Conservation (phyloP, 2,888 invertebrate genomes). For the Didymodactylos carnosus region DNA sequence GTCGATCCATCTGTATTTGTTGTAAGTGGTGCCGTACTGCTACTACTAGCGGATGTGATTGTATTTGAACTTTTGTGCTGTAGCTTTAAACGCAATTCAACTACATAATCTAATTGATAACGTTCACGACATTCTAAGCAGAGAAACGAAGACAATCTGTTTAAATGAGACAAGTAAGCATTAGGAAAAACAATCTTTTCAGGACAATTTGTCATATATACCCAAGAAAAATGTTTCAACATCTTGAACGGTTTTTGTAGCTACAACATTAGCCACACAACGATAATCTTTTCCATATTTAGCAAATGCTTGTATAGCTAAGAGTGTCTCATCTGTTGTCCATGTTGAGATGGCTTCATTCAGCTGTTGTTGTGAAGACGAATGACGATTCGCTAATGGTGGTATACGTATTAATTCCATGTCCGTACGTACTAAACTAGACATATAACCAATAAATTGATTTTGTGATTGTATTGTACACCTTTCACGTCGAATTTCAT, state of each 20-base stretch:
- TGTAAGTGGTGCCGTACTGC: no score
- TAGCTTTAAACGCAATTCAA: not conserved
- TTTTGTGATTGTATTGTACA: not conserved
- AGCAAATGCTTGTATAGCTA: not conserved
- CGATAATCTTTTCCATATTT: constrained; percentile 58
- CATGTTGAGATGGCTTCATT: not conserved
- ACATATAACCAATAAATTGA: not conserved
- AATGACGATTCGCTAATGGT: not conserved
- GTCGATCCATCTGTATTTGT: no score
- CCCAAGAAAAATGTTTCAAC: not conserved
- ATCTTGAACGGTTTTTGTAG: not conserved
- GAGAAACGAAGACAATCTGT: no score
- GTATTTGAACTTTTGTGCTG: no score
- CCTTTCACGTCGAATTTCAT: not conserved
- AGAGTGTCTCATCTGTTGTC: not conserved
- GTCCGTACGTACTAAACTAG: not conserved
- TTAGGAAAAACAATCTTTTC: no score
- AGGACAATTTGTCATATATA: no score
- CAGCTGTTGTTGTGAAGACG: not conserved
- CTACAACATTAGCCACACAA: constrained; percentile 45
- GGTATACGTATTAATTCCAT: not conserved
- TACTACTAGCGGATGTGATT: no score
- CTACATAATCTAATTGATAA: not conserved
- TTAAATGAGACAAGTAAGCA: no score
- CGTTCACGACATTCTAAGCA: not conserved